Base-by-base conservation (phyloP, 92 coral and sea anemone genomes). In the Actinostola sp. region DNA sequence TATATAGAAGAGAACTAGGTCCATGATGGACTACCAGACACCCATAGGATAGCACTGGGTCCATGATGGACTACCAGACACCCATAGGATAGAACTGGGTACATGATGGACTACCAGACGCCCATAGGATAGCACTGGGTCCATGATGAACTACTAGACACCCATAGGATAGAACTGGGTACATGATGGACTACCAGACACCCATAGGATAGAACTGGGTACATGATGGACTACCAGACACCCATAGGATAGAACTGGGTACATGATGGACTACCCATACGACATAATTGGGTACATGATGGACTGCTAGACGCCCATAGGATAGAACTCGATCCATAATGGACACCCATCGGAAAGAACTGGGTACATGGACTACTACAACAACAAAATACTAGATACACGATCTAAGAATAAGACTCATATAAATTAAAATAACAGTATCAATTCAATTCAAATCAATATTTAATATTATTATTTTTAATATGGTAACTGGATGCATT, bases 141-240 rank as follows among this genome's bases (percentile, higher is more conserved):
- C 13, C 2, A 48, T 48, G 8, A 48, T 3, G 13, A 2, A 48
- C 54, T 48, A 48, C 54, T 4, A 14, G 54, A 48, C 54, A 41
- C 46, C 46, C 46, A 3, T 48, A 48, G 5, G 54, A 48, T 48
- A 48, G n/a, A n/a, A n/a, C n/a, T n/a, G n/a, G n/a, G n/a, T n/a
- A n/a, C n/a, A n/a, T n/a, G n/a, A n/a, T n/a, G n/a, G n/a, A n/a
- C n/a, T n/a, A n/a, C n/a, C n/a, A n/a, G n/a, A n/a, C n/a, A n/a
- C n/a, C n/a, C n/a, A n/a, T n/a, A n/a, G n/a, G n/a, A n/a, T n/a
- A n/a, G 54, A 48, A n/a, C 21, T 8, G 3, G 2, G 54, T 48
- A 48, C 5, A 48, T 48, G 54, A 48, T 48, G 19, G 54, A 48
- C 54, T 48, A 48, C 54, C 3, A 48, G 54, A 48, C 54, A 48